Conservation (phyloP, 2,888 invertebrate genomes). For the Plebejus anna region DNA sequence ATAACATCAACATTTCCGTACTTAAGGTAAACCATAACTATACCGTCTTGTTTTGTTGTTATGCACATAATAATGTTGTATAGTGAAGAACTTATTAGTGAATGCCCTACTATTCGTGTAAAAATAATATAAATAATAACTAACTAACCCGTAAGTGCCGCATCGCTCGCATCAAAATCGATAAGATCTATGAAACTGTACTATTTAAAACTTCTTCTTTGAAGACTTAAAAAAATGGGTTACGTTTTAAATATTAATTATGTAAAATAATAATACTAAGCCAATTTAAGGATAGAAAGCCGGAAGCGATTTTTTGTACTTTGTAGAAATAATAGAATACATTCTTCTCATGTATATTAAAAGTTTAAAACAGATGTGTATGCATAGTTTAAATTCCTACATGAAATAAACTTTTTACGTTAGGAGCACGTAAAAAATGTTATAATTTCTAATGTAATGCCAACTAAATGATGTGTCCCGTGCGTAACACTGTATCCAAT, state of each 20-base stretch:
- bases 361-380: not conserved
- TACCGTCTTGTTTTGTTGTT: not conserved
- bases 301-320: no score
- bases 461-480: not conserved
- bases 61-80: not conserved
- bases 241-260: no score
- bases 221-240: no score
- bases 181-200: no score
- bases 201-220: no score
- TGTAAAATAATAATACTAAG: no score
- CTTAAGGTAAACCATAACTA: not conserved
- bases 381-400: not conserved
- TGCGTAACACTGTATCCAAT: conserved; percentile 34
- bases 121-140: no score
- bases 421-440: not conserved
- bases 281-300: no score
- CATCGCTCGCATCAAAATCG: no score
- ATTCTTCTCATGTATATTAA: no score
- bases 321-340: no score
- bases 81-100: not conserved
- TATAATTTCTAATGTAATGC: conserved; percentile 3
- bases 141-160: no score
- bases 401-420: not conserved
- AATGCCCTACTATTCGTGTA: not conserved
- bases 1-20: not conserved